Evolutionary conservation across 2,888 invertebrate species (phyloP).

Genomic region (Bellardia pandia): DNA sequence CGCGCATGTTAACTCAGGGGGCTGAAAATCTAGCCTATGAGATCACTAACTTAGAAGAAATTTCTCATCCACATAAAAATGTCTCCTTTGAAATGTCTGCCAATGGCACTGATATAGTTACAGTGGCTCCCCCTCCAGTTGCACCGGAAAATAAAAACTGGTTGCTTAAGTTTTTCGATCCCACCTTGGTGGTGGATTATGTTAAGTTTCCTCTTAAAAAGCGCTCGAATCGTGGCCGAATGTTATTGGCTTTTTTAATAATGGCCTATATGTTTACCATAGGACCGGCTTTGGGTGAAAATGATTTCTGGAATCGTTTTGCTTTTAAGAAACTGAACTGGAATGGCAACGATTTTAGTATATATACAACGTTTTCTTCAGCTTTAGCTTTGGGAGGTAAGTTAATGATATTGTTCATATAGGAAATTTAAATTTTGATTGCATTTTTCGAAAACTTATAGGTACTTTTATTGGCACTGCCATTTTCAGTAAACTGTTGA

Average conservation of each 20-base stretch:
- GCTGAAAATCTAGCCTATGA: conserved; percentile 80
- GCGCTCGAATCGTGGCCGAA: conserved; percentile 80
- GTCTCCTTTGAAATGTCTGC: conserved; percentile 79
- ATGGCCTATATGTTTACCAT: conserved; percentile 81
- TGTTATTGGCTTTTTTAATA: conserved; percentile 79
- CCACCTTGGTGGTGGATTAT: conserved; percentile 81
- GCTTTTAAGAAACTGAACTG: conserved; percentile 81
- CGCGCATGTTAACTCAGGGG: conserved; percentile 70
- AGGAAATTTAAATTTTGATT: not conserved
- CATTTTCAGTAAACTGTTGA: conserved; percentile 81
- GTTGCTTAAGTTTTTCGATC: conserved; percentile 82
- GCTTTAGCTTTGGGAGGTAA: conserved; percentile 79
- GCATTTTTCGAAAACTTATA: conserved; percentile 72
- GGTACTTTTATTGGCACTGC: conserved; percentile 84
- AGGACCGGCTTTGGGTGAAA: conserved; percentile 82
- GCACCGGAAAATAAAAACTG: conserved; percentile 74
- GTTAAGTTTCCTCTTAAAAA: conserved; percentile 80
- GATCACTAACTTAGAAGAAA: conserved; percentile 76
- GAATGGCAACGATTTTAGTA: conserved; percentile 82
- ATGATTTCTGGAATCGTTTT: conserved; percentile 82
- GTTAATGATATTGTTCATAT: not conserved
- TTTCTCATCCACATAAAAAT: conserved; percentile 75
- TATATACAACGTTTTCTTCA: conserved; percentile 81
- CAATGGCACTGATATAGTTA: conserved; percentile 67
- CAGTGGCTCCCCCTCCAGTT: conserved; percentile 12